Base-by-base conservation (phyloP, 1,140 invertebrate species). In the Brachionus koreanus region DNA sequence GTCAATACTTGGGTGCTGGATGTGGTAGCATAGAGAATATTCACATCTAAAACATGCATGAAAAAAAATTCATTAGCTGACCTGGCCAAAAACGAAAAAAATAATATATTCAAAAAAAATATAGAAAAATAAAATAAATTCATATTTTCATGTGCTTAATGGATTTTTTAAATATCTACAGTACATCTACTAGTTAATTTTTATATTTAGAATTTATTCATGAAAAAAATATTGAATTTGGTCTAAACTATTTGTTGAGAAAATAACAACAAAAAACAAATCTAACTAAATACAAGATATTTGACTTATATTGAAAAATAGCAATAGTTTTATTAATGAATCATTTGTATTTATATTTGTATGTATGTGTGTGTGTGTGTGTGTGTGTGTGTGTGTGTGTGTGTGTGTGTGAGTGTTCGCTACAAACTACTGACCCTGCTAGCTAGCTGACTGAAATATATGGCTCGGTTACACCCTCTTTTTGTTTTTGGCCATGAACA, bases 101-200 rank as follows among this genome's bases (percentile, higher is more conserved):
- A 57, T 57, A 57, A 57, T 57, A 25, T 25, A 57, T 57, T 57
- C 49, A 57, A 42, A 42, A 57, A 42, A 42, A 42, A 42, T 42
- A 57, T 16, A 57, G 19, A 57, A 57, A 57, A 57, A 57, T 3
- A 25, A 57, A 57, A 29, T 29, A 29, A 29, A n/a, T 57, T 69
- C 37, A 39, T 69, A 65, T 65, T 65, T 37, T 33, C 33, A 37
- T 65, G 19, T 69, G 65, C 63, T 33, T 65, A 33, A 65, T 65
- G 25, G 33, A 65, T 65, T 65, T 65, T 65, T 7, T 39, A 16
- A 39, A n/a, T 39, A 69, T 69, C 65, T 43, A 69, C 65, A 69
- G 65, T 69, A 69, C 65, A 69, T 69, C 37, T n/a, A 69, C 49
- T 57, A 57, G 49, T 57, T 57, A 29, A 29, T 29, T 29, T 57